Conservation (phyloP, 2,888 invertebrate species). For the Drosophila siamana region DNA sequence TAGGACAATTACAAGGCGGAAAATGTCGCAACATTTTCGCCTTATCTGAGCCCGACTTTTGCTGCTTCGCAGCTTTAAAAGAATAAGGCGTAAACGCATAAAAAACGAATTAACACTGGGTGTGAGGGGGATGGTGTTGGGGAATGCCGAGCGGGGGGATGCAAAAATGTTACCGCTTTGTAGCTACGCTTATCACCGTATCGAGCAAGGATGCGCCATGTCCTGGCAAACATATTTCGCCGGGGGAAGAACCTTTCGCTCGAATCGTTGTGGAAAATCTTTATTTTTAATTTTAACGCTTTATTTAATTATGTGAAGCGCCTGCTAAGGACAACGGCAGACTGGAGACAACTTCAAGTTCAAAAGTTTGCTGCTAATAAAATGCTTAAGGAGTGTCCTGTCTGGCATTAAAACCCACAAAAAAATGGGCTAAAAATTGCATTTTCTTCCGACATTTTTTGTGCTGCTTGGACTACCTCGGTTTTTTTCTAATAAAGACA, state of each 20-base stretch:
- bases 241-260: slow-evolving; percentile 31
- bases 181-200: slow-evolving; percentile 44
- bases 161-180: slow-evolving; percentile 46
- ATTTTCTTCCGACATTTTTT: slow-evolving; percentile 39
- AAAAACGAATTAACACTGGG: slow-evolving; percentile 65
- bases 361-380: slow-evolving; percentile 63
- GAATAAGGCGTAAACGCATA: slow-evolving; percentile 59
- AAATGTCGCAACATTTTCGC: slow-evolving; percentile 76
- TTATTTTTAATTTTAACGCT: slow-evolving; percentile 82
- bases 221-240: slow-evolving; percentile 68
- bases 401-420: slow-evolving; percentile 72
- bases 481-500: slow-evolving; percentile 80
- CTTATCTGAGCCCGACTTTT: slow-evolving; percentile 61
- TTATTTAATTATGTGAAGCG: slow-evolving; percentile 81
- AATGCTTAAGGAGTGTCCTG: slow-evolving; percentile 56
- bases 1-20: slow-evolving; percentile 69
- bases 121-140: not conserved
- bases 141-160: slow-evolving; percentile 7
- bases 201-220: slow-evolving; percentile 35
- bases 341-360: slow-evolving; percentile 68
- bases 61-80: slow-evolving; percentile 62
- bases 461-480: slow-evolving; percentile 4
- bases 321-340: slow-evolving; percentile 60
- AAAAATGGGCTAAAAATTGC: slow-evolving; percentile 79
- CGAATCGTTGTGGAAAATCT: slow-evolving; percentile 65